phyloP scores from a whole-genome alignment of 2,113 vertebrate species.

The Paedocypris sp. region DNA sequence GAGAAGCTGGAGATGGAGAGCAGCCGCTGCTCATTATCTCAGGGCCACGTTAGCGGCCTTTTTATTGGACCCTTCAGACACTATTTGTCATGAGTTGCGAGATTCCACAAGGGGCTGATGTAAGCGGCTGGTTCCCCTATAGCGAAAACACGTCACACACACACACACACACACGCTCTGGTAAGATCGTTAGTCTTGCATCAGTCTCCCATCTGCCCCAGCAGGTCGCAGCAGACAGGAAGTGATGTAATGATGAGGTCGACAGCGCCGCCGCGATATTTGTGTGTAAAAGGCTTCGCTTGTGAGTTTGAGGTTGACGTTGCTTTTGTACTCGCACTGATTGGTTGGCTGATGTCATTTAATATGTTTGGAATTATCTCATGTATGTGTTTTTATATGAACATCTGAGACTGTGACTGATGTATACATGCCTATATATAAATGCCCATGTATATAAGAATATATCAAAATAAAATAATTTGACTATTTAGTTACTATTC shows the following conservation, averaged over 20 bases:
- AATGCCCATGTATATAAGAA: too few species aligned
- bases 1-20: constrained; percentile 20
- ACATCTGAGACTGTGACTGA: too few species aligned
- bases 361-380: too few species aligned
- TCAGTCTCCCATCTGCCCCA: constrained; percentile 38
- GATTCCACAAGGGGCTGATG: constrained; percentile 46
- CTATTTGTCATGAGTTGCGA: constrained; percentile 39
- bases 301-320: too few species aligned
- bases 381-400: too few species aligned
- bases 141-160: constrained; percentile 40
- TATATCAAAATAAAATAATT: too few species aligned
- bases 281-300: too few species aligned
- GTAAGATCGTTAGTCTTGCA: constrained; percentile 39
- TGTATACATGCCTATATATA: too few species aligned
- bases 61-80: constrained; percentile 47
- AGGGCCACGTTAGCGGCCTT: constrained; percentile 12
- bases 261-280: constrained; percentile 34
- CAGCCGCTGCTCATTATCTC: constrained; percentile 16
- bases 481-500: too few species aligned
- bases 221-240: constrained; percentile 32
- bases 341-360: too few species aligned
- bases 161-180: constrained; percentile 43
- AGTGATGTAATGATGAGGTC: constrained; percentile 43
- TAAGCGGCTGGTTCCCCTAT: constrained; percentile 44
- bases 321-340: too few species aligned